These are phyloP conservation scores for Machaerirhynchus nigripectus DNA, from an alignment of 2,113 vertebrate species.

Conservation along the genomic window DNA sequence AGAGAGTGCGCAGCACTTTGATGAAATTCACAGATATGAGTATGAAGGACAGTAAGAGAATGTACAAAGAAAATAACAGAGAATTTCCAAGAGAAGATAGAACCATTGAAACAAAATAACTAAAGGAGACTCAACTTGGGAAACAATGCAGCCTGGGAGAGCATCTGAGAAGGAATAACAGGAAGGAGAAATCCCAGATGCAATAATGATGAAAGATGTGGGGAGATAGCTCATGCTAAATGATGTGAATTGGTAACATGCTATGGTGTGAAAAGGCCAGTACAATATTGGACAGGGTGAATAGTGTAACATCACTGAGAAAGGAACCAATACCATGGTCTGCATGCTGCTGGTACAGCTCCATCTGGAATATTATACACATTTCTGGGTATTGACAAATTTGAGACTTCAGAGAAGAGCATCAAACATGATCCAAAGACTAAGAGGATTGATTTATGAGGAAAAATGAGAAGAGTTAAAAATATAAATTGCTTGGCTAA, in stretches of 20 bases:
- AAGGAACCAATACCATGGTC: not conserved
- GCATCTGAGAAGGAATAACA: not conserved
- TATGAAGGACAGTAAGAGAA: not conserved
- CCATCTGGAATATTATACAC: not conserved
- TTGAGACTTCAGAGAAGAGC: slow-evolving; percentile 12
- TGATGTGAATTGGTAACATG: not conserved
- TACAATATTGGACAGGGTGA: not conserved
- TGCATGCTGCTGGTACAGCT: not conserved
- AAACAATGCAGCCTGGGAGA: not conserved
- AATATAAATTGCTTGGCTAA: slow-evolving; percentile 17
- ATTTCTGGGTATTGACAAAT: slow-evolving; percentile 9
- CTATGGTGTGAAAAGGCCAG: not conserved
- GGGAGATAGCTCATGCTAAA: not conserved
- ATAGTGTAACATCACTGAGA: not conserved
- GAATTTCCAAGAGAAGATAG: not conserved
- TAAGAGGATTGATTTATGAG: slow-evolving; percentile 13
- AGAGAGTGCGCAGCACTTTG: not conserved
- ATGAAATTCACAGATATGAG: not conserved
- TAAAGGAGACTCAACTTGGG: not conserved
- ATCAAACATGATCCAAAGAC: slow-evolving; percentile 17
- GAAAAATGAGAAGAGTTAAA: slow-evolving; percentile 23
- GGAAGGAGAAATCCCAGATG: slow-evolving; percentile 2
- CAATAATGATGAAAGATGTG: slow-evolving; percentile 23
- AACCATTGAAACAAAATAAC: not conserved
- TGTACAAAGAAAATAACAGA: slow-evolving; percentile 12